A percentile compares a stretch with the other conserved stretches of the same genome.
Evolutionary conservation across 2,888 invertebrate genomes (phyloP).

Genomic region (Frankliniella fusca): DNA sequence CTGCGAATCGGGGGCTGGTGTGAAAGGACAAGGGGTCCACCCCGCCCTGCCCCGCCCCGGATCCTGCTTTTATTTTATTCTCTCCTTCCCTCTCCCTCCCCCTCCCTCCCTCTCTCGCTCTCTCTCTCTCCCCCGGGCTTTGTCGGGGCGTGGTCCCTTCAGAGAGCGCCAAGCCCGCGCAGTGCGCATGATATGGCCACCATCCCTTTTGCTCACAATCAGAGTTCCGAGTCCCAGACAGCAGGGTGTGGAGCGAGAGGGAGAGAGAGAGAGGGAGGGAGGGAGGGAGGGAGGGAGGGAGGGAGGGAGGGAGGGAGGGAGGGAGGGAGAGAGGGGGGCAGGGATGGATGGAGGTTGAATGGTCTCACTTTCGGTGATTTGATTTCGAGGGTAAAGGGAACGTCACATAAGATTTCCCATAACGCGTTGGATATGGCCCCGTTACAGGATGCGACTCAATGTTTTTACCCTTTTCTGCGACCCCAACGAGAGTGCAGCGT

Average conservation of each 20-base stretch:
- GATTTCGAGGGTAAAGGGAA: not conserved
- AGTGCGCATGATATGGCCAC: too few relatives aligned
- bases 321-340: not conserved
- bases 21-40: too few relatives aligned
- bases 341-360: not conserved
- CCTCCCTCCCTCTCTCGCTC: not conserved
- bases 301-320: conserved; percentile 33
- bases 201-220: too few relatives aligned
- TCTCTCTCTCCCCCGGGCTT: not conserved
- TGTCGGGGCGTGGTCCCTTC: not conserved
- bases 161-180: too few relatives aligned
- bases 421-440: too few relatives aligned
- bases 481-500: too few relatives aligned
- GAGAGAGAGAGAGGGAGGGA: conserved; percentile 33
- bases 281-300: conserved; percentile 25
- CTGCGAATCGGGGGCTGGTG: too few relatives aligned
- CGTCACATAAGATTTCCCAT: too few relatives aligned
- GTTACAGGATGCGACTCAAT: too few relatives aligned
- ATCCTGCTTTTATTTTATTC: not conserved
- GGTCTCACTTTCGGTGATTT: not conserved
- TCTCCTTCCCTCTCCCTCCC: not conserved
- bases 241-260: not conserved
- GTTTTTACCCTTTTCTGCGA: too few relatives aligned
- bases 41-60: too few relatives aligned
- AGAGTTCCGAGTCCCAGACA: too few relatives aligned